Evolutionary conservation across 2,113 vertebrate species (phyloP).

Genomic region (Columba livia): DNA sequence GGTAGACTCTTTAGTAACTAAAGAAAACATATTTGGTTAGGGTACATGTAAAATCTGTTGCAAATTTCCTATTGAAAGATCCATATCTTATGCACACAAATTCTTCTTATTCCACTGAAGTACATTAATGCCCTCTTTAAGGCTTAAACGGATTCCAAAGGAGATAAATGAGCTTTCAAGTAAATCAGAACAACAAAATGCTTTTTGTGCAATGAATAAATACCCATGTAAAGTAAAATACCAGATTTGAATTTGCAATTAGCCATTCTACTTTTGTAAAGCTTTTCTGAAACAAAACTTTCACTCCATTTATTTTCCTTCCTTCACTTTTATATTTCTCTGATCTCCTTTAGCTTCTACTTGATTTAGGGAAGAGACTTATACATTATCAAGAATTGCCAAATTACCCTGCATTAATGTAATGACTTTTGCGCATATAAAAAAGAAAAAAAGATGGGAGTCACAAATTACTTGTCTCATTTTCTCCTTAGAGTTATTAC

Average conservation of each 20-base stretch:
- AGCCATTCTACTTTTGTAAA: background rate
- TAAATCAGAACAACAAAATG: background rate
- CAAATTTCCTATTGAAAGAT: constrained; percentile 1
- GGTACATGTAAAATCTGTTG: background rate
- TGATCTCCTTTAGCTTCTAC: background rate
- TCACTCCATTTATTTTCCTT: background rate
- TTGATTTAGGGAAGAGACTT: background rate
- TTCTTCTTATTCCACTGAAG: background rate
- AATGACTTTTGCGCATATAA: background rate
- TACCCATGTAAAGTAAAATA: background rate
- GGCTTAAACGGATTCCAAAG: background rate
- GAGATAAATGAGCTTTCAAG: constrained; percentile 2
- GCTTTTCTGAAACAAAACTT: background rate
- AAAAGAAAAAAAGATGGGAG: background rate
- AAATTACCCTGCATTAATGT: background rate
- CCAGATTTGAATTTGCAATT: background rate
- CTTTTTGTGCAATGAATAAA: background rate
- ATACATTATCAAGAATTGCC: background rate
- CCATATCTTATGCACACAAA: background rate
- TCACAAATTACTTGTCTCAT: background rate
- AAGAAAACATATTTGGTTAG: background rate
- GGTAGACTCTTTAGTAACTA: background rate
- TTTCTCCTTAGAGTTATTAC: constrained; percentile 23
- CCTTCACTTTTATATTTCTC: background rate
- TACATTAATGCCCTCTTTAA: background rate